Percentiles rank a stretch among this genome's conserved stretches.
Evolutionary conservation across 2,113 vertebrate genomes (phyloP).

Genomic region (Struthio camelus): DNA sequence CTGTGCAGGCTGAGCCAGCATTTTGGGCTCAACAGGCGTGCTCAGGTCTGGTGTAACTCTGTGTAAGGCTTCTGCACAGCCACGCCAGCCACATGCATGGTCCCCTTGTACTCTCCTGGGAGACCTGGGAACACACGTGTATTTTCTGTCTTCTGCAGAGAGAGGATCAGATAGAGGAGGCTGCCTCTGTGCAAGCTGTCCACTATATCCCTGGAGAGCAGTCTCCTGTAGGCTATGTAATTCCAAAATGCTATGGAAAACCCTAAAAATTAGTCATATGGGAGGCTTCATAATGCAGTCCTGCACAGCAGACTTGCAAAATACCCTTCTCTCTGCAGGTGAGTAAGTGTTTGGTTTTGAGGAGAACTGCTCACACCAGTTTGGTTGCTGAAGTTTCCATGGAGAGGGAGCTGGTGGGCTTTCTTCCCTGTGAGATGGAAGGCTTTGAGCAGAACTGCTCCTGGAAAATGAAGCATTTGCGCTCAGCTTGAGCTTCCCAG

Average conservation of each 20-base stretch:
- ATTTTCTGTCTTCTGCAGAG: neutral
- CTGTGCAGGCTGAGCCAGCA: no score
- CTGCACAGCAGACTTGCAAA: neutral
- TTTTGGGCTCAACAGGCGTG: no score
- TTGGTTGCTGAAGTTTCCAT: slow-evolving; percentile 3
- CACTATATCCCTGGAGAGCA: no score
- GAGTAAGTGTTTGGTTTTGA: neutral
- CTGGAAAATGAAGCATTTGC: slow-evolving; percentile 2
- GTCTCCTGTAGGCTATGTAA: no score
- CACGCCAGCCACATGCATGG: no score
- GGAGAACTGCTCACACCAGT: neutral
- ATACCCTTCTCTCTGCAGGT: neutral
- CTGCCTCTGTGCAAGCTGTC: neutral
- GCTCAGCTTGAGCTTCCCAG: neutral
- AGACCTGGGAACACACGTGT: neutral
- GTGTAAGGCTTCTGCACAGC: no score
- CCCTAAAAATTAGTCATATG: neutral
- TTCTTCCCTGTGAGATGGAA: neutral
- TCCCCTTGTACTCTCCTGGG: no score
- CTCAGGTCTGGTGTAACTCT: no score
- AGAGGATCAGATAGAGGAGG: neutral
- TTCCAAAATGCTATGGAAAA: neutral
- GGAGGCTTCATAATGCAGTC: neutral
- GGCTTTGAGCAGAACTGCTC: slow-evolving; percentile 5
- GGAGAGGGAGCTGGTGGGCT: slow-evolving; percentile 16